Percentiles rank a stretch among this genome's conserved stretches.
phyloP scores from a whole-genome alignment of 1,140 invertebrate species.

The Bombus affinis region DNA sequence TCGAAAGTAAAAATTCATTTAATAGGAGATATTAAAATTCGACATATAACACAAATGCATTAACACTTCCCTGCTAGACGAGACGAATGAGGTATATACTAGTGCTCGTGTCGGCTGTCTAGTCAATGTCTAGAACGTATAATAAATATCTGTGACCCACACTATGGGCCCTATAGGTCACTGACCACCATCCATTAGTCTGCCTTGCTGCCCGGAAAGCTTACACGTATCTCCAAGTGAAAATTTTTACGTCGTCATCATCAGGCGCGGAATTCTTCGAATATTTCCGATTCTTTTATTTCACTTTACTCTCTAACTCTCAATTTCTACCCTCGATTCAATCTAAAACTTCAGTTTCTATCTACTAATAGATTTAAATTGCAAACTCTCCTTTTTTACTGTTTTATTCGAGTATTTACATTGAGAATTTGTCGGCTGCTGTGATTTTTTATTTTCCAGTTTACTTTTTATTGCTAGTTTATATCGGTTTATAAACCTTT shows the following conservation, averaged over 20 bases:
- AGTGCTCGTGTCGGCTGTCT: slow-evolving; percentile 72
- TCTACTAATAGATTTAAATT: neutral
- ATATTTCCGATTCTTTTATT: no score
- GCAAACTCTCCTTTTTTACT: neutral
- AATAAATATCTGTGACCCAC: slow-evolving; percentile 75
- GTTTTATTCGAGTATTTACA: neutral
- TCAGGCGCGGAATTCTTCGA: neutral
- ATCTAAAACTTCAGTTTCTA: neutral
- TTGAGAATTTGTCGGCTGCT: neutral
- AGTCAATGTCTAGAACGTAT: slow-evolving; percentile 76
- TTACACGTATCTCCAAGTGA: slow-evolving; percentile 47
- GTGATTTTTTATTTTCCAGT: neutral
- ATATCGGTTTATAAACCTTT: slow-evolving; percentile 25
- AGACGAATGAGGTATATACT: slow-evolving; percentile 61
- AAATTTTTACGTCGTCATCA: slow-evolving; percentile 47
- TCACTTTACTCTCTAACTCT: neutral
- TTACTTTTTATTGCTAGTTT: no score
- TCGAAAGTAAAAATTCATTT: slow-evolving; percentile 20
- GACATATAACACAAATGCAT: slow-evolving; percentile 33
- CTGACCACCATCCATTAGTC: slow-evolving; percentile 72
- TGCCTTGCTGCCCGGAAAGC: slow-evolving; percentile 63
- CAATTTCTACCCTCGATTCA: neutral
- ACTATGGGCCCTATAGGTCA: slow-evolving; percentile 72
- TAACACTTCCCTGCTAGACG: slow-evolving; percentile 50
- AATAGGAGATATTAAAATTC: slow-evolving; percentile 27